Percentiles rank a stretch among this genome's conserved stretches.
Evolutionary conservation across 2,888 invertebrate genomes (phyloP).

Genomic region (Sarcophaga rosellei): DNA sequence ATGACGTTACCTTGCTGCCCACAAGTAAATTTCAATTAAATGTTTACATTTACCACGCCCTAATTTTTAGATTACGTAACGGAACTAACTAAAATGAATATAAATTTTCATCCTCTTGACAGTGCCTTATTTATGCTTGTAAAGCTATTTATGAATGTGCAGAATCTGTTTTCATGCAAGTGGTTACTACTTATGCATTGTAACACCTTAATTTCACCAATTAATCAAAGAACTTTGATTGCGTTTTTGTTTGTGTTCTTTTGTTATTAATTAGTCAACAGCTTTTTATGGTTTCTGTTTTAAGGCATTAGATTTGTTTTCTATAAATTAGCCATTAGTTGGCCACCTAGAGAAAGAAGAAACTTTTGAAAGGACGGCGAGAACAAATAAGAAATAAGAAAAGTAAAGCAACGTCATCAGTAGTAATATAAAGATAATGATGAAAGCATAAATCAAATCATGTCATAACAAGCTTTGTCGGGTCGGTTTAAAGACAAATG

Average conservation of each 20-base stretch:
- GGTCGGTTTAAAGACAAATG: slow-evolving; percentile 63
- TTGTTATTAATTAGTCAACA: not conserved
- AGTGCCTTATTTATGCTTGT: too few species aligned
- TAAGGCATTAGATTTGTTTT: slow-evolving; percentile 10
- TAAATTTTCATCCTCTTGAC: too few species aligned
- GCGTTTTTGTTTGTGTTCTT: too few species aligned
- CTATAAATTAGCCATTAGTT: slow-evolving; percentile 41
- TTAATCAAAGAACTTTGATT: too few species aligned
- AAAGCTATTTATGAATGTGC: too few species aligned
- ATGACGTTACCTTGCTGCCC: not conserved
- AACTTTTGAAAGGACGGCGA: not conserved
- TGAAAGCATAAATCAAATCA: slow-evolving; percentile 69
- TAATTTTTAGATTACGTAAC: not conserved
- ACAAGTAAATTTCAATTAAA: slow-evolving; percentile 22
- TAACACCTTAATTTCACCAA: too few species aligned
- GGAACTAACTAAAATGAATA: too few species aligned
- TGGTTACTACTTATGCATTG: too few species aligned
- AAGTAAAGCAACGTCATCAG: slow-evolving; percentile 32
- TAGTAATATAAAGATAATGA: slow-evolving; percentile 58
- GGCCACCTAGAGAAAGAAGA: slow-evolving; percentile 8
- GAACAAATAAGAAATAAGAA: slow-evolving; percentile 9
- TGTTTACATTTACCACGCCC: not conserved
- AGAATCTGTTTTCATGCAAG: too few species aligned
- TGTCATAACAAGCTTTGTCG: slow-evolving; percentile 69
- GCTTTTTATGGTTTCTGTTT: not conserved